Conservation (phyloP, 2,888 invertebrate species). For the Pachymerium ferrugineum region DNA sequence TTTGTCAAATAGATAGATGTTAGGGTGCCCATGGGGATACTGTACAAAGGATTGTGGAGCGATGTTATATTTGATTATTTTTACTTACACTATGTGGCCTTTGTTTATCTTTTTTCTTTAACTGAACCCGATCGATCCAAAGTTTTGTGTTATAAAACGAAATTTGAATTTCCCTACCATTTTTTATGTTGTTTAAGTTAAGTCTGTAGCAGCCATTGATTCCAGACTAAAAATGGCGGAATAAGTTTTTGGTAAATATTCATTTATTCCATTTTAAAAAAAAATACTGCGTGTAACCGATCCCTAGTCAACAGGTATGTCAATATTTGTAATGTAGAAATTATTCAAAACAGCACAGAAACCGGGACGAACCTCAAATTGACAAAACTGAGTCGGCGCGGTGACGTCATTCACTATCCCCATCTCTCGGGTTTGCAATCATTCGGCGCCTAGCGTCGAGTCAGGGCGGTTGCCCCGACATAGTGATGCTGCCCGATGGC, state of each 20-base stretch:
- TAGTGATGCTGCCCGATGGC: neutral
- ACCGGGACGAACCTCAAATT: neutral
- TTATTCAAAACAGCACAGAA: neutral
- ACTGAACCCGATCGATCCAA: too few relatives aligned
- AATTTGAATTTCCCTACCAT: too few relatives aligned
- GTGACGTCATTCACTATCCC: neutral
- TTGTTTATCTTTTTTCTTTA: neutral
- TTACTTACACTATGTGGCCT: neutral
- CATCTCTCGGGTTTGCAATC: neutral
- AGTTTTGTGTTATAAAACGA: too few relatives aligned
- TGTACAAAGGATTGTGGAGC: too few relatives aligned
- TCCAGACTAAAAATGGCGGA: too few relatives aligned
- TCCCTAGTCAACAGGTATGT: too few relatives aligned
- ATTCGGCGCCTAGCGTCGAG: neutral
- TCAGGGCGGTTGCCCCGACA: neutral
- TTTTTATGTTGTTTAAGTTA: too few relatives aligned
- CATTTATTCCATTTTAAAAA: too few relatives aligned
- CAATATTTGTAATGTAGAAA: too few relatives aligned
- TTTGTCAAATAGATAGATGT: neutral
- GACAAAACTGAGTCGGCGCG: neutral
- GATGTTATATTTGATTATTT: neutral
- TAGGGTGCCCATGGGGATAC: neutral
- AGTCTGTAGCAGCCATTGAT: too few relatives aligned
- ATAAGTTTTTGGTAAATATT: too few relatives aligned
- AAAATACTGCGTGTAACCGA: too few relatives aligned